A percentile compares a stretch with the other conserved stretches of the same genome.
Conservation (phyloP, 2,113 vertebrate genomes). For the Sphyrna mokarran region DNA sequence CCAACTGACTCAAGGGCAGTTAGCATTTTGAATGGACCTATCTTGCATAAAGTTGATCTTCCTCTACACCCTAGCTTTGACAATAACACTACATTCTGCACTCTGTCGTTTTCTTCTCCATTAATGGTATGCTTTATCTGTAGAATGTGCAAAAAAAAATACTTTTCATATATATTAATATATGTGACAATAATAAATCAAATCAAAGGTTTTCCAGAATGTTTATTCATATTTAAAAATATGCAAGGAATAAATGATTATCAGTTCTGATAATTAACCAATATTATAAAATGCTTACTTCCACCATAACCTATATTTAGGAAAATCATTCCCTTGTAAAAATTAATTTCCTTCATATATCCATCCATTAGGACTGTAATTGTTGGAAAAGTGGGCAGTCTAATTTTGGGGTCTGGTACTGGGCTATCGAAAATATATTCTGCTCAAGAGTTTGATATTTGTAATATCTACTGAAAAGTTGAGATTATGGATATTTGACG, state of each 20-base stretch:
- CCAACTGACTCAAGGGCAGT: too few species aligned
- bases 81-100: too few species aligned
- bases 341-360: not conserved
- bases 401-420: not conserved
- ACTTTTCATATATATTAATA: too few species aligned
- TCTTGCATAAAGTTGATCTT: too few species aligned
- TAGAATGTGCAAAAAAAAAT: too few species aligned
- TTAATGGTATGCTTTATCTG: too few species aligned
- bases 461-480: not conserved
- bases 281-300: not conserved
- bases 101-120: too few species aligned
- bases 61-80: too few species aligned
- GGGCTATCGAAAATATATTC: not conserved
- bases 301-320: not conserved
- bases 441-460: not conserved
- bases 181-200: too few species aligned
- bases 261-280: not conserved
- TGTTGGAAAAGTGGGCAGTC: not conserved
- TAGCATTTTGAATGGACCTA: too few species aligned
- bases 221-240: not conserved
- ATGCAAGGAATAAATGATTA: not conserved
- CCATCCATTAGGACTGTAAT: not conserved
- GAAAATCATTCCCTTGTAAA: not conserved
- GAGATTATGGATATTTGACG: not conserved
- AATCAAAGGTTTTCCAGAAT: not conserved